Conservation (phyloP, 2,888 invertebrate genomes). For the Erebia ligea region DNA sequence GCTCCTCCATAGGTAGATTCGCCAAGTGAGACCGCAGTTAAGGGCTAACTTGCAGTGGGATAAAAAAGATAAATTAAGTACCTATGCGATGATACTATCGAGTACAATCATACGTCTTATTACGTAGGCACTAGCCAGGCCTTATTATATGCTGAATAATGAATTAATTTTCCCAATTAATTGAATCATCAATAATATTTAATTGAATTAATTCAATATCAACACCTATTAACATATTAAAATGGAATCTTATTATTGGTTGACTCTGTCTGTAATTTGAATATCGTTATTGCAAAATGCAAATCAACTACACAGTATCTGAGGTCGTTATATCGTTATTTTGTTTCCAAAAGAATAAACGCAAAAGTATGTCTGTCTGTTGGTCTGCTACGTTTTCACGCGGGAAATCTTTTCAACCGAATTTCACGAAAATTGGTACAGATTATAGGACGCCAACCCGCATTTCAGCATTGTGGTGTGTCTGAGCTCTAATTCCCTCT, state of each 20-base stretch:
- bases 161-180: conserved; percentile 3
- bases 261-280: neutral
- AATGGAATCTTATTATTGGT: neutral
- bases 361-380: too few species aligned
- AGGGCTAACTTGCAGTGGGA: too few species aligned
- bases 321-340: neutral
- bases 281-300: neutral
- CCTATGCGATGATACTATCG: neutral
- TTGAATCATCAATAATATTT: neutral
- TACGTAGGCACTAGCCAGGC: neutral
- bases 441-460: too few species aligned
- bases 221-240: neutral
- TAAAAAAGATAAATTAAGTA: neutral
- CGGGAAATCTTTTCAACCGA: too few species aligned
- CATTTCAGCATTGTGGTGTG: too few species aligned
- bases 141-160: neutral
- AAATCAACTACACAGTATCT: neutral
- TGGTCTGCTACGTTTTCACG: too few species aligned
- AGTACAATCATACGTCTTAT: neutral
- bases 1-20: too few species aligned
- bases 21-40: too few species aligned
- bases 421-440: too few species aligned
- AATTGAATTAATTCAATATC: neutral
- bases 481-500: too few species aligned
- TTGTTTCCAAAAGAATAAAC: neutral